These are phyloP conservation scores for Cairina moschata DNA, from an alignment of 2,113 vertebrate species.

Conservation along the genomic window DNA sequence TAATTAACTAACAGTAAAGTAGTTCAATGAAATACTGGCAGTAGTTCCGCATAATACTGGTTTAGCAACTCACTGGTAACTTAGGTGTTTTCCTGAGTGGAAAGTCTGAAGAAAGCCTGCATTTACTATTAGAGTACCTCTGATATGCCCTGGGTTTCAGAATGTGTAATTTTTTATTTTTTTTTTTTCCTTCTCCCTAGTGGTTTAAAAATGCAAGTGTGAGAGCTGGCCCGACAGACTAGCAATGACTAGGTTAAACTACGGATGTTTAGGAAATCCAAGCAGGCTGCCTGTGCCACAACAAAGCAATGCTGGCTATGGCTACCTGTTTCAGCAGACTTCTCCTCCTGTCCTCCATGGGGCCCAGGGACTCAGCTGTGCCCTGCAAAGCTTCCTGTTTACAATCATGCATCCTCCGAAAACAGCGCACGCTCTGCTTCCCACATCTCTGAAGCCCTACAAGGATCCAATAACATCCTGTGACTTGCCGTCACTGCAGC, in stretches of 20 bases:
- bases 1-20: constrained; percentile 40
- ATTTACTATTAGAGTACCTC: neutral
- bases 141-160: neutral
- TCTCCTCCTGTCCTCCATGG: neutral
- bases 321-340: constrained; percentile 9
- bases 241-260: neutral
- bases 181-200: too few species aligned
- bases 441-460: constrained; percentile 72
- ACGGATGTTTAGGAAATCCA: neutral
- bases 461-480: constrained; percentile 76
- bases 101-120: neutral
- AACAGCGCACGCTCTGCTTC: constrained; percentile 61
- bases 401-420: constrained; percentile 60
- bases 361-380: constrained; percentile 23
- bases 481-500: constrained; percentile 64
- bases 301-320: neutral
- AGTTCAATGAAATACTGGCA: neutral
- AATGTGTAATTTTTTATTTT: neutral
- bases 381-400: constrained; percentile 82
- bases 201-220: neutral
- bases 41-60: neutral
- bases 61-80: neutral
- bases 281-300: fast-evolving
- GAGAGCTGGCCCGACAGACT: neutral
- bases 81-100: neutral